These are phyloP conservation scores for Brachystomella parvula DNA, from an alignment of 1,140 invertebrate genomes.

Conservation along the genomic window DNA sequence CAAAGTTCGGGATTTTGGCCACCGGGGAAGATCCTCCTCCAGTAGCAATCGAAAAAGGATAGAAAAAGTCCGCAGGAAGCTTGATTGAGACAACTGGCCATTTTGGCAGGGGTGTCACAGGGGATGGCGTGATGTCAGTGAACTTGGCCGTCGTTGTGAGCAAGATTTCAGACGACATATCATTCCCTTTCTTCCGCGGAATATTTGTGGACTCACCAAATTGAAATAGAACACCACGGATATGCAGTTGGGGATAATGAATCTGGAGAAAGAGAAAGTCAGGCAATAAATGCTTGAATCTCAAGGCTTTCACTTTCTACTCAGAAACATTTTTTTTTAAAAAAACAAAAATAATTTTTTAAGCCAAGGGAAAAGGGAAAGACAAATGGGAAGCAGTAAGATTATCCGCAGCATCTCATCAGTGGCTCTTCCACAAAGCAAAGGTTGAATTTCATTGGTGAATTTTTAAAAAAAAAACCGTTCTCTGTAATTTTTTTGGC, in stretches of 20 bases:
- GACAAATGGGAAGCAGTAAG: no score
- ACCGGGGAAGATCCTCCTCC: neutral
- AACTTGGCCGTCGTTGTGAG: constrained; percentile 50
- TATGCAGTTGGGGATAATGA: constrained; percentile 41
- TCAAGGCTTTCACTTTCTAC: neutral
- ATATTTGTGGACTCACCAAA: constrained; percentile 39
- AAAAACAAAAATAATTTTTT: no score
- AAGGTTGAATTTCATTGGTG: no score
- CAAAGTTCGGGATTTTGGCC: no score
- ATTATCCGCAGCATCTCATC: no score
- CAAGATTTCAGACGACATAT: neutral
- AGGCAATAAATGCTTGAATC: neutral
- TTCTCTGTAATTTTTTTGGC: no score
- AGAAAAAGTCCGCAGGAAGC: constrained; percentile 62
- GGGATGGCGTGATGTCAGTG: constrained; percentile 50
- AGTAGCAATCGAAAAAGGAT: constrained; percentile 49
- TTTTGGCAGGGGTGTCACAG: constrained; percentile 49
- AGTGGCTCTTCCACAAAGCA: no score
- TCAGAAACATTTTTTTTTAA: constrained; percentile 45
- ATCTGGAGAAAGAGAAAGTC: no score
- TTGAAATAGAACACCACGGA: constrained; percentile 47
- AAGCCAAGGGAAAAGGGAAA: no score
- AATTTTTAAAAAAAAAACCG: no score
- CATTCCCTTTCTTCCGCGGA: constrained; percentile 32
- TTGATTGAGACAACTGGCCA: constrained; percentile 54